Evolutionary conservation across 2,797 vertebrate species (phyloP).

Genomic region (Gymnodraco acuticeps): DNA sequence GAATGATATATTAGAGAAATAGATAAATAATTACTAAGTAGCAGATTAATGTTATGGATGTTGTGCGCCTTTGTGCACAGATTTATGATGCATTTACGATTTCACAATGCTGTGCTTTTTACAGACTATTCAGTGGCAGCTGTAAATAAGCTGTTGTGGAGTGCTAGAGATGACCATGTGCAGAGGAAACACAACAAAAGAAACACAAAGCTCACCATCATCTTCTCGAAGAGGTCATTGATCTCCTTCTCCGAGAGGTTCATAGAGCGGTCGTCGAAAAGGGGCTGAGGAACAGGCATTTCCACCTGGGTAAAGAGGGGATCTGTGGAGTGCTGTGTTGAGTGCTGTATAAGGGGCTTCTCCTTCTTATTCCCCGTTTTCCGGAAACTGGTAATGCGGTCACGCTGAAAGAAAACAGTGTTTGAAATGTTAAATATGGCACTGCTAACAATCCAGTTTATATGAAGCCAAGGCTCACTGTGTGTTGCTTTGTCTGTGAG

Average conservation of each 20-base stretch:
- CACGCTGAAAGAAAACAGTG: conserved; percentile 87
- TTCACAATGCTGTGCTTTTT: conserved; percentile 9
- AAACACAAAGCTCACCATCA: conserved; percentile 92
- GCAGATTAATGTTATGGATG: no score
- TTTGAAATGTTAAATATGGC: conserved; percentile 33
- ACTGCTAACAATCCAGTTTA: conserved; percentile 1
- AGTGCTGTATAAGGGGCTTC: conserved; percentile 95
- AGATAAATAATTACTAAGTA: no score
- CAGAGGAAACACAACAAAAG: conserved; percentile 1
- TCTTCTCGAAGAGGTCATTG: conserved; percentile 98
- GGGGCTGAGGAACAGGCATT: conserved; percentile 90
- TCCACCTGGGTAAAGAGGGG: conserved; percentile 87
- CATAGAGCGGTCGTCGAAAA: conserved; percentile 94
- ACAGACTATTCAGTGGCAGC: conserved; percentile 20
- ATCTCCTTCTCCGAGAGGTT: conserved; percentile 99
- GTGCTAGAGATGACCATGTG: not conserved
- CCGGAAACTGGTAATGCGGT: conserved; percentile 96
- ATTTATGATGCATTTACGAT: conserved; percentile 27
- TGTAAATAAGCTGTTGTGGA: conserved; percentile 22
- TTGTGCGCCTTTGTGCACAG: not conserved
- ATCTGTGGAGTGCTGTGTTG: conserved; percentile 95
- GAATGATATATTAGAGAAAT: no score
- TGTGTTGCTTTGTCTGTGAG: not conserved
- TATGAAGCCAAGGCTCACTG: not conserved
- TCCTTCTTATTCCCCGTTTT: conserved; percentile 93